Conservation (phyloP, 2,113 vertebrate genomes). For the Oxyruncus cristatus region DNA sequence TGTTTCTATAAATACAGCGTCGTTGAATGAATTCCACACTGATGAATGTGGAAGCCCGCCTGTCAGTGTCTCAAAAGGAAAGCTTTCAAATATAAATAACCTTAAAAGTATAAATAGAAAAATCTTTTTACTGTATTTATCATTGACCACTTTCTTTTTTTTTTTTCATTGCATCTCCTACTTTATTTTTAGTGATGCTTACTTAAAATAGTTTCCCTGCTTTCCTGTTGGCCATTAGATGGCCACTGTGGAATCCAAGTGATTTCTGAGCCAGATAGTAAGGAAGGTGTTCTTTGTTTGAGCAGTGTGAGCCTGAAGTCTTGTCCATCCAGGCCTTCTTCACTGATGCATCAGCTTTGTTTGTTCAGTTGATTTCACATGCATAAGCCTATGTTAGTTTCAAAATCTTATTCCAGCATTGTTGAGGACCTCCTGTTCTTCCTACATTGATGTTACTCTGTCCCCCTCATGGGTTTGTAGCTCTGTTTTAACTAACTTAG, state of each 20-base stretch:
- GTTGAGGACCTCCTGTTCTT: neutral
- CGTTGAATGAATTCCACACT: neutral
- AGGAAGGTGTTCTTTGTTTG: neutral
- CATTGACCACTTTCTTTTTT: neutral
- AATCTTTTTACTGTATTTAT: constrained; percentile 4
- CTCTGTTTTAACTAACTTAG: neutral
- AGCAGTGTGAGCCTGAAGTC: neutral
- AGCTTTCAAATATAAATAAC: constrained; percentile 32
- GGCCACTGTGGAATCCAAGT: neutral
- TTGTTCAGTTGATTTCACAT: fast-evolving
- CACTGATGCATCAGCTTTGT: neutral
- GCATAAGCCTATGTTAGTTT: neutral
- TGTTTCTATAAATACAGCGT: neutral
- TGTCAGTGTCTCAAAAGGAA: neutral
- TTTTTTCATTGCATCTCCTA: neutral
- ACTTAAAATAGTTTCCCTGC: constrained; percentile 35
- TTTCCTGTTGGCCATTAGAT: neutral
- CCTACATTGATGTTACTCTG: neutral
- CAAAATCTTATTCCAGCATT: neutral
- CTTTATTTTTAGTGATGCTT: constrained; percentile 48
- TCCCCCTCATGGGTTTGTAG: neutral
- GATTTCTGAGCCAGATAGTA: neutral
- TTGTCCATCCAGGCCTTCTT: neutral
- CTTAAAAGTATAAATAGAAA: constrained; percentile 15
- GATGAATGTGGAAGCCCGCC: neutral